Conservation (phyloP, 2,113 vertebrate species). For the Microtus montanus region DNA sequence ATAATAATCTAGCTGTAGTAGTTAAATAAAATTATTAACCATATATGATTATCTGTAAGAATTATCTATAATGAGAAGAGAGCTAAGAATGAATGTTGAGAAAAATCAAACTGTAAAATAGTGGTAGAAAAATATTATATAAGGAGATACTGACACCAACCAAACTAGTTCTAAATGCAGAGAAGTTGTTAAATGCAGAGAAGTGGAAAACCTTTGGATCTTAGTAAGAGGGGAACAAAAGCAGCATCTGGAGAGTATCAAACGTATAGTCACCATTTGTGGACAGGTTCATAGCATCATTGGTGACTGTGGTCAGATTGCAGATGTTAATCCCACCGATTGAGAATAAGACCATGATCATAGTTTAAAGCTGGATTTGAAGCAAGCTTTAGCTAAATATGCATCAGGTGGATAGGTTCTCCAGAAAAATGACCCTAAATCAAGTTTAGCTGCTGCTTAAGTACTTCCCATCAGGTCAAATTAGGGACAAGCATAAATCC, state of each 20-base stretch:
- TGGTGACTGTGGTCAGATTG: not conserved
- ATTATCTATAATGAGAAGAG: not conserved
- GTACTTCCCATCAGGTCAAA: not conserved
- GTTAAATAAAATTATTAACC: not conserved
- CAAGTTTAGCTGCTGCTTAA: not conserved
- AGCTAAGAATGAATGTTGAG: not conserved
- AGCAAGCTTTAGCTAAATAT: not conserved
- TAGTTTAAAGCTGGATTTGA: not conserved
- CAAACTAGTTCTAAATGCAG: not conserved
- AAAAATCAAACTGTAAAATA: constrained; percentile 22
- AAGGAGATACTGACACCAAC: not conserved
- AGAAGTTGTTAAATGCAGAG: not conserved
- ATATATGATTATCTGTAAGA: not conserved
- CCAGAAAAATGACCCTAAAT: not conserved
- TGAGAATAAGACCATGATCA: not conserved
- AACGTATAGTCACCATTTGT: not conserved
- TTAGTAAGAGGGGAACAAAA: not conserved
- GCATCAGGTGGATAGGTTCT: not conserved
- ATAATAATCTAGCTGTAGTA: not conserved
- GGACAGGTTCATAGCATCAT: not conserved
- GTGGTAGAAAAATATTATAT: not conserved
- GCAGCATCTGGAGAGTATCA: not conserved
- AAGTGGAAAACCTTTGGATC: not conserved
- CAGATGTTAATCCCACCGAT: not conserved
- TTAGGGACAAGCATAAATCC: not conserved